A percentile compares a stretch with the other conserved stretches of the same genome.
phyloP scores from a whole-genome alignment of 2,113 vertebrate species.

The Grus americana region DNA sequence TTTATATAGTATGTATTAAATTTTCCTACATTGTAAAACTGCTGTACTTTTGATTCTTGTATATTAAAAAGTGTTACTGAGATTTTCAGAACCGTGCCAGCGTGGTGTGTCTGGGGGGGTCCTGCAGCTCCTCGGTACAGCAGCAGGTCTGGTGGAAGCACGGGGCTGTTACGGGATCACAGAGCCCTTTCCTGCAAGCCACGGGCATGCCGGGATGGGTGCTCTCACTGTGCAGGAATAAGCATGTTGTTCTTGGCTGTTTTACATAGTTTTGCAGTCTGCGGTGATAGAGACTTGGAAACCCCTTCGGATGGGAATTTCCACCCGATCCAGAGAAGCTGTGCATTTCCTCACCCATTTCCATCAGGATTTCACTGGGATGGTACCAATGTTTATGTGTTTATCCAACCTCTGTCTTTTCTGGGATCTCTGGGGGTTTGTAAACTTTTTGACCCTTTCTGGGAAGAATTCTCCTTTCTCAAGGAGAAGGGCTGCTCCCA shows the following conservation, averaged over 20 bases:
- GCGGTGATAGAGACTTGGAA: not conserved
- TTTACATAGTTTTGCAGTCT: not conserved
- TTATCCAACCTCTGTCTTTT: not conserved
- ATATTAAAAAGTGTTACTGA: constrained; percentile 76
- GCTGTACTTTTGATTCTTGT: constrained; percentile 80
- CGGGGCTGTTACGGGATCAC: not conserved
- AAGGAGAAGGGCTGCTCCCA: not conserved
- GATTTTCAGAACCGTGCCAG: constrained; percentile 64
- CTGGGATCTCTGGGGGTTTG: not conserved
- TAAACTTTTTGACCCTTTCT: not conserved
- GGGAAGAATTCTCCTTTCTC: not conserved
- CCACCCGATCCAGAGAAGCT: not conserved
- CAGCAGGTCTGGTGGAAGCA: not conserved
- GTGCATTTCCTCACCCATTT: not conserved
- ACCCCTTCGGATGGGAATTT: not conserved
- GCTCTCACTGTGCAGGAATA: not conserved
- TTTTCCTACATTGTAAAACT: constrained; percentile 94
- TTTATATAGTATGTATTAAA: constrained; percentile 99
- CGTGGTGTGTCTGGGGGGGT: not conserved
- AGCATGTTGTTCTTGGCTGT: not conserved
- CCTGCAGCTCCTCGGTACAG: accelerated
- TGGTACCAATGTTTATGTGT: not conserved
- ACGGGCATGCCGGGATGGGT: not conserved
- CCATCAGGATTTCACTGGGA: not conserved
- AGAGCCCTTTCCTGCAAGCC: not conserved